Evolutionary conservation across 2,797 vertebrate species (phyloP).

Genomic region (Luscinia megarhynchos): DNA sequence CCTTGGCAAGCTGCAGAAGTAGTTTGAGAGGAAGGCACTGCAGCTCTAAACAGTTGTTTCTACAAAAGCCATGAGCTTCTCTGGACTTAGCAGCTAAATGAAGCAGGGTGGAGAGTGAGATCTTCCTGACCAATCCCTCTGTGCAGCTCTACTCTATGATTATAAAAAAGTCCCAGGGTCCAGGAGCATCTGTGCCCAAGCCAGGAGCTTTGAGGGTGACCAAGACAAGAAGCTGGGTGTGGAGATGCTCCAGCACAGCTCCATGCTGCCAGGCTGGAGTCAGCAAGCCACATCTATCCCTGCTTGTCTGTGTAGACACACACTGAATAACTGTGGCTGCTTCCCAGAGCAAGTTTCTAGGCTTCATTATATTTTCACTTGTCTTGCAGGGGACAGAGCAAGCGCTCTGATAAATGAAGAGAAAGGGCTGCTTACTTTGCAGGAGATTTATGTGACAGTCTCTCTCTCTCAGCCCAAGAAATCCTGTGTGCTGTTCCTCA

Average conservation of each 20-base stretch:
- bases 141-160: neutral
- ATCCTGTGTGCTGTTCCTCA: neutral
- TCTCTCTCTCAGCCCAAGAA: neutral
- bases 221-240: neutral
- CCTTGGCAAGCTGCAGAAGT: neutral
- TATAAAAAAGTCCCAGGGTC: neutral
- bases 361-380: constrained; percentile 3
- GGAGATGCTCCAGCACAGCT: neutral
- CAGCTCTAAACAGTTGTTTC: neutral
- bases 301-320: neutral
- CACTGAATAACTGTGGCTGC: neutral
- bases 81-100: neutral
- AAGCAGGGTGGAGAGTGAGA: neutral
- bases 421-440: constrained; percentile 1
- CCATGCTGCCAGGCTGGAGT: neutral
- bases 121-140: neutral
- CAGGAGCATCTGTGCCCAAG: neutral
- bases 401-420: neutral
- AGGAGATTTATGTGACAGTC: constrained; percentile 12
- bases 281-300: neutral
- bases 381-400: neutral
- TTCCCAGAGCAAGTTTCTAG: neutral
- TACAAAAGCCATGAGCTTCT: neutral
- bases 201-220: neutral
- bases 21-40: neutral